Conservation (phyloP, 2,888 invertebrate genomes). For the Leucozona laternaria region DNA sequence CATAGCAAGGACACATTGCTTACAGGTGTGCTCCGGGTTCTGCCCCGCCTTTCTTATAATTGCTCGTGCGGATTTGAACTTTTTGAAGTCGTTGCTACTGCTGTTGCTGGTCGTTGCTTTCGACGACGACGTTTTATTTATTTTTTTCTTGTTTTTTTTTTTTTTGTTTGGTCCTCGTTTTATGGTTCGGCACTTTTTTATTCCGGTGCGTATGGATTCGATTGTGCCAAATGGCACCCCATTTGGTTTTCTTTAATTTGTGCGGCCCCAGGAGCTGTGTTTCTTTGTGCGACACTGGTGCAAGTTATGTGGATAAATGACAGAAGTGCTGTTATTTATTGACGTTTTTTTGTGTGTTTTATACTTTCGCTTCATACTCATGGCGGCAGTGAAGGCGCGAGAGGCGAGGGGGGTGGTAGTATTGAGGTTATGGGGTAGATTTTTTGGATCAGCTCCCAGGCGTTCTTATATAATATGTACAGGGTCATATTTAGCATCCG, state of each 20-base stretch:
- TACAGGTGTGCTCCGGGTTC: slow-evolving; percentile 60
- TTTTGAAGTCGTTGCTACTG: slow-evolving; percentile 60
- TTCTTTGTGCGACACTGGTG: slow-evolving; percentile 78
- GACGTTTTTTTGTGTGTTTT: slow-evolving; percentile 60
- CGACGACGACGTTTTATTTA: slow-evolving; percentile 18
- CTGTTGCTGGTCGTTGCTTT: slow-evolving; percentile 35
- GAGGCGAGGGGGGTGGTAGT: not conserved
- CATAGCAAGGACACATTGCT: slow-evolving; percentile 64
- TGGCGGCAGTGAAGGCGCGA: not conserved
- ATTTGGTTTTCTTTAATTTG: slow-evolving; percentile 76
- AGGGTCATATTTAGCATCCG: slow-evolving; percentile 74
- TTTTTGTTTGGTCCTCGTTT: slow-evolving; percentile 48
- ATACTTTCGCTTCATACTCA: slow-evolving; percentile 48
- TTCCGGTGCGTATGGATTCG: slow-evolving; percentile 72
- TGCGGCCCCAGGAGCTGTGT: slow-evolving; percentile 61
- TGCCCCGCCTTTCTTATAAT: slow-evolving; percentile 68
- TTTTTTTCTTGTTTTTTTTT: slow-evolving; percentile 12
- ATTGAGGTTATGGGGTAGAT: slow-evolving; percentile 54
- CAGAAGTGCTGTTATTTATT: slow-evolving; percentile 83
- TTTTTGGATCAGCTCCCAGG: slow-evolving; percentile 68
- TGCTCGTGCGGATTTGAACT: slow-evolving; percentile 75
- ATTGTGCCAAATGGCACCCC: slow-evolving; percentile 75
- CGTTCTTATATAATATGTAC: slow-evolving; percentile 2
- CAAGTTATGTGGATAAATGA: slow-evolving; percentile 83
- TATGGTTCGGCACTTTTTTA: slow-evolving; percentile 64